A percentile compares a stretch with the other conserved stretches of the same genome.
Conservation (phyloP, 2,113 vertebrate genomes). For the Camelus bactrianus region DNA sequence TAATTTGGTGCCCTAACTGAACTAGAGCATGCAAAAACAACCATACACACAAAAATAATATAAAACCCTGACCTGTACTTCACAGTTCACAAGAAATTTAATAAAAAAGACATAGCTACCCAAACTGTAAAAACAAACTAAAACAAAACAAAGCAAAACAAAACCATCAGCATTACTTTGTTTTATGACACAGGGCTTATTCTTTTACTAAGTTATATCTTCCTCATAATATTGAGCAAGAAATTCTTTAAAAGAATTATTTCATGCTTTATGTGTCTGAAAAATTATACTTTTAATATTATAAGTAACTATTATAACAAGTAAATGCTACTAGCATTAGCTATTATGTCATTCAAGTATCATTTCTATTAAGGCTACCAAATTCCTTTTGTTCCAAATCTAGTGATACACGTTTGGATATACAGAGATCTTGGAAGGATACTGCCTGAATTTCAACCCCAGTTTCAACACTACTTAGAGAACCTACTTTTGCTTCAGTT, state of each 20-base stretch:
- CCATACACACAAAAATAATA: neutral
- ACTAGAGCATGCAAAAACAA: neutral
- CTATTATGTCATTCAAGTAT: neutral
- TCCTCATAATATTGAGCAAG: neutral
- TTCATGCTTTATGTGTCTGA: neutral
- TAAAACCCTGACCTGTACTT: neutral
- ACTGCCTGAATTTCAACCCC: neutral
- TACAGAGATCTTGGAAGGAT: neutral
- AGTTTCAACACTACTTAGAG: neutral
- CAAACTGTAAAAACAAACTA: neutral
- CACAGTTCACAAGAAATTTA: neutral
- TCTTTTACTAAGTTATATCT: constrained; percentile 27
- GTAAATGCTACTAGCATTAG: neutral
- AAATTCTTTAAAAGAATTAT: constrained; percentile 26
- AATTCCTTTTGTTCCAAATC: constrained; percentile 4
- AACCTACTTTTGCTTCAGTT: neutral
- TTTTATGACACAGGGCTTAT: constrained; percentile 1
- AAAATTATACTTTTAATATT: constrained; percentile 44
- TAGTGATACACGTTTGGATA: neutral
- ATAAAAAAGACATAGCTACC: neutral
- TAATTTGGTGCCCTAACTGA: constrained; percentile 34
- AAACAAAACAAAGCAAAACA: constrained; percentile 48
- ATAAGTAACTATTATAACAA: neutral
- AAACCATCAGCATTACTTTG: constrained; percentile 5
- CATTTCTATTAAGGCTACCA: neutral